Evolutionary conservation across 1,140 invertebrate species (phyloP).

Genomic region (Drosophila pseudoananassae): DNA sequence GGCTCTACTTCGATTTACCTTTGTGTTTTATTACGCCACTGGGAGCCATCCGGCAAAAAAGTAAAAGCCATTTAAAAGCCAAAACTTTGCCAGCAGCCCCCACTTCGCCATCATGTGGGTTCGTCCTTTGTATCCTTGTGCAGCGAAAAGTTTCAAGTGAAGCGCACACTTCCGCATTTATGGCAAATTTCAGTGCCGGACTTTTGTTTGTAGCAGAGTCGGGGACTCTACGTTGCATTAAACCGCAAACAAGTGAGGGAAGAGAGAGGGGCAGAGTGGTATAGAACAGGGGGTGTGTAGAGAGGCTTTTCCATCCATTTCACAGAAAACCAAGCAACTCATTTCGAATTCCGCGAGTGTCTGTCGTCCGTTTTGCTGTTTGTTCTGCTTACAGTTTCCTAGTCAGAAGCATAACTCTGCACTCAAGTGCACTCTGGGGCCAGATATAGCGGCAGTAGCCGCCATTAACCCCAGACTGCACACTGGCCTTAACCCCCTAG

Average conservation of each 20-base stretch:
- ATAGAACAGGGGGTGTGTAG: not conserved
- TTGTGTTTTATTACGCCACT: slow-evolving; percentile 79
- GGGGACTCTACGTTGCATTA: slow-evolving; percentile 45
- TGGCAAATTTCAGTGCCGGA: slow-evolving; percentile 63
- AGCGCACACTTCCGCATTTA: slow-evolving; percentile 67
- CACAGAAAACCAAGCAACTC: slow-evolving; percentile 22
- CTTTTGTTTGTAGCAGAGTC: slow-evolving; percentile 57
- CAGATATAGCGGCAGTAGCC: slow-evolving; percentile 8
- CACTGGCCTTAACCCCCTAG: not conserved
- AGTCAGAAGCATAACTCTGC: slow-evolving; percentile 40
- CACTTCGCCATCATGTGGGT: slow-evolving; percentile 23
- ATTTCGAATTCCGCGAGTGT: slow-evolving; percentile 60
- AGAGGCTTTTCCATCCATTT: not conserved
- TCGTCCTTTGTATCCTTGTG: slow-evolving; percentile 31
- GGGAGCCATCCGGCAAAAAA: slow-evolving; percentile 78
- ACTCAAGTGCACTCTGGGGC: slow-evolving; percentile 53
- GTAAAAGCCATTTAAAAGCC: slow-evolving; percentile 82
- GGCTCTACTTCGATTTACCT: slow-evolving; percentile 76
- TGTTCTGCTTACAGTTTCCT: slow-evolving; percentile 42
- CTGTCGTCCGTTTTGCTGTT: slow-evolving; percentile 48
- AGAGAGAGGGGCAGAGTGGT: not conserved
- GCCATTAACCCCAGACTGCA: not conserved
- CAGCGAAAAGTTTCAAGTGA: slow-evolving; percentile 58
- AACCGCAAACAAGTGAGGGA: slow-evolving; percentile 15
- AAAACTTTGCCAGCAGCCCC: slow-evolving; percentile 65